These are phyloP conservation scores for Watsonalla cultraria DNA, from an alignment of 2,888 invertebrate genomes.

Conservation along the genomic window DNA sequence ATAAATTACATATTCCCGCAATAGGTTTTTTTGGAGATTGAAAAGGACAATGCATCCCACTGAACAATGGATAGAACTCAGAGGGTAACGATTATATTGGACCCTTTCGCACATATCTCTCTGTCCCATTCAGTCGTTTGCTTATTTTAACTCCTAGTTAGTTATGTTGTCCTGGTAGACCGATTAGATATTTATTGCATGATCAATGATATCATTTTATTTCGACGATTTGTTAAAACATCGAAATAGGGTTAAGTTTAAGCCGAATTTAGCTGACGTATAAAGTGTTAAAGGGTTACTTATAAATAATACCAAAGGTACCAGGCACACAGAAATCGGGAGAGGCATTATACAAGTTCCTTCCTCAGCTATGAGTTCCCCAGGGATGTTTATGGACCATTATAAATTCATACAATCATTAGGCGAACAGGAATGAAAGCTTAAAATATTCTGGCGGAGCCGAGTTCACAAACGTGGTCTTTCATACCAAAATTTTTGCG, in stretches of 20 bases:
- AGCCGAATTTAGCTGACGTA: too few species aligned
- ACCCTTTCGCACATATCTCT: slow-evolving; percentile 31
- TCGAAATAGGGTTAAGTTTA: too few species aligned
- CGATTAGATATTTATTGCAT: slow-evolving; percentile 29
- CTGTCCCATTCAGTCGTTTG: slow-evolving; percentile 28
- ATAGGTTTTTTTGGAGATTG: slow-evolving; percentile 2
- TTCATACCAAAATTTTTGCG: slow-evolving; percentile 5
- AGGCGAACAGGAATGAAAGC: slow-evolving; percentile 21
- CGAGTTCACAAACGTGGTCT: too few species aligned
- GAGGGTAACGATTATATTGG: slow-evolving; percentile 31
- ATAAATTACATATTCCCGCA: background rate
- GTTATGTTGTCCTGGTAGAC: slow-evolving; percentile 50
- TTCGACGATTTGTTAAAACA: background rate
- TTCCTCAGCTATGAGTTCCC: slow-evolving; percentile 21
- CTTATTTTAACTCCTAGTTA: slow-evolving; percentile 31
- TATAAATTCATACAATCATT: slow-evolving; percentile 51
- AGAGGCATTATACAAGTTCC: slow-evolving; percentile 18
- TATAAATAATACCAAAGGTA: slow-evolving; percentile 33
- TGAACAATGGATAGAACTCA: slow-evolving; percentile 19
- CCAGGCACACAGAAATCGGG: slow-evolving; percentile 34
- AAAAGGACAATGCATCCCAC: slow-evolving; percentile 4
- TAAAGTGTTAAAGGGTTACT: slow-evolving; percentile 30
- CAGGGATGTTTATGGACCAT: slow-evolving; percentile 35
- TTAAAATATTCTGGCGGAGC: background rate
- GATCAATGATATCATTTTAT: background rate